A percentile compares a stretch with the other conserved stretches of the same genome.
Conservation (phyloP, 2,113 vertebrate species). For the Pterocles gutturalis region DNA sequence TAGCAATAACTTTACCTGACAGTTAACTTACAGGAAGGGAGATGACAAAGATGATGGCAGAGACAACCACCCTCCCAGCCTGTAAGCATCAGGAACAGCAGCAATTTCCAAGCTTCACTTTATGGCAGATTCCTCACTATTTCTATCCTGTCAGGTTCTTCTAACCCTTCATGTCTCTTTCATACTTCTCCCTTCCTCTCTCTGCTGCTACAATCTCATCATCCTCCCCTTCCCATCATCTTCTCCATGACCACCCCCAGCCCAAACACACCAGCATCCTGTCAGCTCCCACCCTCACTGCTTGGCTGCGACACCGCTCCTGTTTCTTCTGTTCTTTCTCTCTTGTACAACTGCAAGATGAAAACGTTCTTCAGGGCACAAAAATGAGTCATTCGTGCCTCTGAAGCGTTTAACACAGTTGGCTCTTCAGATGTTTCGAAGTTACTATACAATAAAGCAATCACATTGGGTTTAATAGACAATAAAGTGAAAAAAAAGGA, state of each 20-base stretch:
- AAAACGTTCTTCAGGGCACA: background rate
- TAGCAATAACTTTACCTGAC: background rate
- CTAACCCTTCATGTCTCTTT: background rate
- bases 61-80: background rate
- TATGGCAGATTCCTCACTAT: background rate
- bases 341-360: background rate
- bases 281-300: background rate
- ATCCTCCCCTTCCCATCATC: background rate
- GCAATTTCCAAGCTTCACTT: background rate
- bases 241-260: background rate
- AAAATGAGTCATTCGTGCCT: background rate
- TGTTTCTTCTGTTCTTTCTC: background rate
- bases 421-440: background rate
- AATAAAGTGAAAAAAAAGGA: background rate
- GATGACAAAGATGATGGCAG: background rate
- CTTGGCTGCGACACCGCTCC: background rate
- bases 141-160: background rate
- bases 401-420: background rate
- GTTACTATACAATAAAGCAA: background rate
- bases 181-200: background rate
- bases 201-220: background rate
- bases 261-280: background rate
- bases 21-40: background rate
- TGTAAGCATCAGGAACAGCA: background rate
- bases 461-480: background rate